Percentiles rank a stretch among this genome's conserved stretches.
Evolutionary conservation across 2,797 vertebrate genomes (phyloP).

Genomic region (Loris lydekkerianus): DNA sequence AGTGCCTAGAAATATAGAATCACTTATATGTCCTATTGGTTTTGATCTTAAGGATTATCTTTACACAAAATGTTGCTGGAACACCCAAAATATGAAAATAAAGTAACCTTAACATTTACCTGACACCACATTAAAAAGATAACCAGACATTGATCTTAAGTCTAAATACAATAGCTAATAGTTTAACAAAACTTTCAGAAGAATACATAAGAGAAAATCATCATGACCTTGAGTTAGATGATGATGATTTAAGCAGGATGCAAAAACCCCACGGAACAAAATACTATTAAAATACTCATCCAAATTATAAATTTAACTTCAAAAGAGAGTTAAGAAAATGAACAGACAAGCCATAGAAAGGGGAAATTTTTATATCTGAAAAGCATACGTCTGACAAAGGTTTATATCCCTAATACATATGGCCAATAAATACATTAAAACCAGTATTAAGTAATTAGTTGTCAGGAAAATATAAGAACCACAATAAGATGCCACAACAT

Average conservation of each 20-base stretch:
- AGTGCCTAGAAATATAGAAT: neutral
- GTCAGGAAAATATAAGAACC: neutral
- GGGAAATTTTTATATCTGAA: neutral
- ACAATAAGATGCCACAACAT: neutral
- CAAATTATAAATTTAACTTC: neutral
- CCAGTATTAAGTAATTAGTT: neutral
- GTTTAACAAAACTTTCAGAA: neutral
- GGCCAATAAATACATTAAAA: neutral
- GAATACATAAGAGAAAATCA: neutral
- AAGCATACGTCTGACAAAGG: neutral
- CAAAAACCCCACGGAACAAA: neutral
- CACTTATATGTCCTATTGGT: rapidly evolving
- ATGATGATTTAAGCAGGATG: neutral
- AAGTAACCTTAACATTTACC: neutral
- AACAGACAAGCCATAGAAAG: neutral
- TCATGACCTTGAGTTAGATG: neutral
- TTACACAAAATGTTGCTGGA: neutral
- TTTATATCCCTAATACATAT: neutral
- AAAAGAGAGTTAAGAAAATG: neutral
- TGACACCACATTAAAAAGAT: neutral
- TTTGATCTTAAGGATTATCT: neutral
- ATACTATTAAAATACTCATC: neutral
- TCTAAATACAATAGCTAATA: neutral
- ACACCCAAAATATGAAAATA: neutral
- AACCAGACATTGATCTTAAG: neutral